A percentile compares a stretch with the other conserved stretches of the same genome.
Conservation (phyloP, 2,888 invertebrate species). For the Julus scanicus region DNA sequence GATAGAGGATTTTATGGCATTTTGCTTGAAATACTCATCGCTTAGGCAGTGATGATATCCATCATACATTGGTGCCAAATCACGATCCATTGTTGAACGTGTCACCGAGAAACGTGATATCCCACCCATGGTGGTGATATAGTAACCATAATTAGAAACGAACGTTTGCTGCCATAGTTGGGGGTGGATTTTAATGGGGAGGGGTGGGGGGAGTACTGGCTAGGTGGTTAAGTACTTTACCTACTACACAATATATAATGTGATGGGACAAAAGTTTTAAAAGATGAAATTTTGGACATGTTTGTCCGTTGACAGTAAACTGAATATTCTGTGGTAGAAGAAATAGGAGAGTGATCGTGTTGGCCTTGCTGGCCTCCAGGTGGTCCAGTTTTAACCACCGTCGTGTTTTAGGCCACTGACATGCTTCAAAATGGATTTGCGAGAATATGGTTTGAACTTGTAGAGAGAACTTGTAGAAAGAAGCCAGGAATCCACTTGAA, state of each 20-base stretch:
- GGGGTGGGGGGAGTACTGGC: not conserved
- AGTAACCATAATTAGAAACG: not conserved
- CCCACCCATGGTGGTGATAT: slow-evolving; percentile 47
- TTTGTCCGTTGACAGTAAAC: slow-evolving; percentile 40
- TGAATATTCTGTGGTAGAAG: not conserved
- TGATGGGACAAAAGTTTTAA: too few species aligned
- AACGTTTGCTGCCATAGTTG: not conserved
- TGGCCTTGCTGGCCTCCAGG: slow-evolving; percentile 53
- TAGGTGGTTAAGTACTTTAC: too few species aligned
- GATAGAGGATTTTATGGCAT: not conserved
- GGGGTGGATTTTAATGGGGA: not conserved
- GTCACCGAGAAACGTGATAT: slow-evolving; percentile 46
- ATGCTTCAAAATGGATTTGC: slow-evolving; percentile 4
- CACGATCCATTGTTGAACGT: not conserved
- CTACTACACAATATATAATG: too few species aligned
- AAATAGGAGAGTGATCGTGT: not conserved
- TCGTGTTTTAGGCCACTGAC: slow-evolving; percentile 45
- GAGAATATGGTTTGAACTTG: not conserved
- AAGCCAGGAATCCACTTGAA: not conserved
- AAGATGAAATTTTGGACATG: not conserved
- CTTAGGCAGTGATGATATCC: not conserved
- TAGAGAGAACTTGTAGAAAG: not conserved
- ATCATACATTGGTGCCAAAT: not conserved
- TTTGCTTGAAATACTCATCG: not conserved
- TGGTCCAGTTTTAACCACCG: slow-evolving; percentile 53